Evolutionary conservation across 1,140 invertebrate species (phyloP).

Genomic region (Cardiocondyla obscurior): DNA sequence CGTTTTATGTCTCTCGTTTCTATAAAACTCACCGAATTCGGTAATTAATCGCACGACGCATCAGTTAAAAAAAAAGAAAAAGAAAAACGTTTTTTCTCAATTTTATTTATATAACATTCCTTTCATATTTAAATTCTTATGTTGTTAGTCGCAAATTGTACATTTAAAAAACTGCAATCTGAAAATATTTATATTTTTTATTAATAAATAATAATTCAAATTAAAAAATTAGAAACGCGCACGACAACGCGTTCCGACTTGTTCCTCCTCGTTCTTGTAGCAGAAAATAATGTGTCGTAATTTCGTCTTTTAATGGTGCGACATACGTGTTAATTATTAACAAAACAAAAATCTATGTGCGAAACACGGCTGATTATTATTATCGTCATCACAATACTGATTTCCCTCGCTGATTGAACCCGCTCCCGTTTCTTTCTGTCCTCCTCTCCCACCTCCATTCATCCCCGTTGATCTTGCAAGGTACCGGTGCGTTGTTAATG

Average conservation of each 20-base stretch:
- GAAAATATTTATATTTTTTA: not conserved
- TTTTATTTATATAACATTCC: conserved; percentile 6
- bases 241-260: not conserved
- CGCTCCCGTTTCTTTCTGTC: not conserved
- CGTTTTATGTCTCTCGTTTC: conserved; percentile 4
- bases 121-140: not conserved
- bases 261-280: not conserved
- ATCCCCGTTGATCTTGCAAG: conserved; percentile 63
- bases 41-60: not conserved
- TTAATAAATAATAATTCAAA: not conserved
- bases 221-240: not conserved
- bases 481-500: conserved; percentile 81
- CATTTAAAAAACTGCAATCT: not conserved
- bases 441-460: conserved; percentile 7
- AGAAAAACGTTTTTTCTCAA: not conserved
- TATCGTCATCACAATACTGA: conserved; percentile 3
- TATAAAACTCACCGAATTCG: conserved; percentile 3
- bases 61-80: not conserved
- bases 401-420: conserved; percentile 47
- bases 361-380: not conserved
- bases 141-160: not conserved
- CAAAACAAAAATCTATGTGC: not conserved
- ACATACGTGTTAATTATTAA: not conserved
- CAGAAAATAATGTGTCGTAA: not conserved
- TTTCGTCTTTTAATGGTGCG: not conserved